Percentiles rank a stretch among this genome's conserved stretches.
Evolutionary conservation across 2,113 vertebrate species (phyloP).

Genomic region (Callithrix jacchus): DNA sequence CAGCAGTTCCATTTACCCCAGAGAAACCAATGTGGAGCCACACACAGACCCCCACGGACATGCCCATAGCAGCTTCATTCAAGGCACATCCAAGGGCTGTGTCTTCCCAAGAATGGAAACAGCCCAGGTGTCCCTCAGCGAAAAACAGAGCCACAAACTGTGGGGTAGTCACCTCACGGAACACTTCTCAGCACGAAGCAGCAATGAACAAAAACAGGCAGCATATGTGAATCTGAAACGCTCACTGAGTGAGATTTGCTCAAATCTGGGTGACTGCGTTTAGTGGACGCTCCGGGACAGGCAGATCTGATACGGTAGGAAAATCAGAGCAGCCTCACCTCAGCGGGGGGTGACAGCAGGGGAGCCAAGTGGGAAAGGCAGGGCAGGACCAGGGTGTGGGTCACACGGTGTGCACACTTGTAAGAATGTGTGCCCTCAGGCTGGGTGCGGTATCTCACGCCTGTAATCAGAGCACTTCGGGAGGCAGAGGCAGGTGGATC

Average conservation of each 20-base stretch:
- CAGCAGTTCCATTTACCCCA: background rate
- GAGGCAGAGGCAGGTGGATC: too few species aligned
- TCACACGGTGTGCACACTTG: accelerated
- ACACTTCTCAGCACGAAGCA: background rate
- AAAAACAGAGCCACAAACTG: background rate
- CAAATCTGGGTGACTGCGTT: too few species aligned
- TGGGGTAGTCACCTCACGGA: background rate
- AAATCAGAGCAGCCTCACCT: background rate
- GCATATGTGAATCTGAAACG: accelerated
- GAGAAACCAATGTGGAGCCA: background rate
- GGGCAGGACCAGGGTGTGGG: background rate
- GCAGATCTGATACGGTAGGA: accelerated
- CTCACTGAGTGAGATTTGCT: background rate
- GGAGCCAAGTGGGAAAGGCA: too few species aligned
- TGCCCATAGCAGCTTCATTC: too few species aligned
- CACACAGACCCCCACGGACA: too few species aligned
- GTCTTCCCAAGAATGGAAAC: too few species aligned
- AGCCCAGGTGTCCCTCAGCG: background rate
- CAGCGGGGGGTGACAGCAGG: accelerated
- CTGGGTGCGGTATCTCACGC: too few species aligned
- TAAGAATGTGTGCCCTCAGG: too few species aligned
- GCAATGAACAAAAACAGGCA: background rate
- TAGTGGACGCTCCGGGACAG: background rate
- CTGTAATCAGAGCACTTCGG: too few species aligned
- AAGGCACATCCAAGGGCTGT: too few species aligned